Evolutionary conservation across 2,797 vertebrate species (phyloP).

Genomic region (Melanogrammus aeglefinus): DNA sequence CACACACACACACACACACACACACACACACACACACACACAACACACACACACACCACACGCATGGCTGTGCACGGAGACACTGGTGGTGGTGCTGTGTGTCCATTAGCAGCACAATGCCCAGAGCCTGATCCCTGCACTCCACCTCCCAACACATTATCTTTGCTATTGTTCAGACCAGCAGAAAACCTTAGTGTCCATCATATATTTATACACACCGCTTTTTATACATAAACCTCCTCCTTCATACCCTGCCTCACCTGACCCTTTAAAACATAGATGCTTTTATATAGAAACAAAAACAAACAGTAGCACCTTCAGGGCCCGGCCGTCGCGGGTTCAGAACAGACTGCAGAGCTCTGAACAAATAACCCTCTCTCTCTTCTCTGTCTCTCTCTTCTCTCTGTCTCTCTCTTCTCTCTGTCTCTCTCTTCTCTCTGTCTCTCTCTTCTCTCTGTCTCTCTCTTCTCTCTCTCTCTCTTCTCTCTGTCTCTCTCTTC

Average conservation of each 20-base stretch:
- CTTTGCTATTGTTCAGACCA: slow-evolving; percentile 37
- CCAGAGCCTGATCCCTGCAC: slow-evolving; percentile 34
- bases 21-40: slow-evolving; percentile 10
- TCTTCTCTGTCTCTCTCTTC: background rate
- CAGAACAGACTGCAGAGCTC: background rate
- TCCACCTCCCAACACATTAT: background rate
- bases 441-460: background rate
- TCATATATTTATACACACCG: slow-evolving; percentile 44
- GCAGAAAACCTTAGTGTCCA: slow-evolving; percentile 27
- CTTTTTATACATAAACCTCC: slow-evolving; percentile 32
- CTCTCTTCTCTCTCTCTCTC: background rate
- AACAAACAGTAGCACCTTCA: background rate
- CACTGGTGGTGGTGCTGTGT: slow-evolving; percentile 22
- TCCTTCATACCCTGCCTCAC: slow-evolving; percentile 11
- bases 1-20: slow-evolving; percentile 15
- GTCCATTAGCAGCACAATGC: slow-evolving; percentile 35
- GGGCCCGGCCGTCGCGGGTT: background rate
- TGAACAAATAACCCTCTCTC: background rate
- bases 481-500: background rate
- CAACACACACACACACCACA: slow-evolving; percentile 10
- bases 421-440: background rate
- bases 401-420: background rate
- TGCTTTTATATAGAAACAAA: background rate
- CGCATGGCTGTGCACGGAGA: slow-evolving; percentile 1
- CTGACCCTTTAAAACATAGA: slow-evolving; percentile 27